Base-by-base conservation (phyloP, 1,140 invertebrate species). In the Homarus americanus region DNA sequence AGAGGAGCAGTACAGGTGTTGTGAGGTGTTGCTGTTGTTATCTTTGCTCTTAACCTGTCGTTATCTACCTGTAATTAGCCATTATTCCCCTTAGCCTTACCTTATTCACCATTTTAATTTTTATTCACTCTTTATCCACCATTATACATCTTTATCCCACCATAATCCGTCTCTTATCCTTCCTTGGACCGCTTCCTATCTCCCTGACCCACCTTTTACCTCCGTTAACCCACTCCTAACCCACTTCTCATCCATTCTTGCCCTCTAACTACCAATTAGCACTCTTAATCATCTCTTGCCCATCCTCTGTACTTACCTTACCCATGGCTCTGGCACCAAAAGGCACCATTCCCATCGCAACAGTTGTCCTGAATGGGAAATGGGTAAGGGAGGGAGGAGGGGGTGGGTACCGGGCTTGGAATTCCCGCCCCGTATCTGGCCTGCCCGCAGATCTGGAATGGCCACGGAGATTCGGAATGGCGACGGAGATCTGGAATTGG, bases 401-500 rank as follows among this genome's bases (percentile, higher is more conserved):
- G 66, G 85, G 32, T 53, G 10, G 36, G 76, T 38, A 83, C 36
- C 36, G 40, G 44, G 44, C 44, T 17, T 10, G 44, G 44, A 49
- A 49, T 20, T 28, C 15, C 5, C 17, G 32, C 84, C 72, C 28
- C 24, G 36, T 20, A 36, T 49, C 28, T 36, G 72, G 34, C 69
- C 34, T 40, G 85, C 41, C 44, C 53, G 73, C 53, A 53, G 53
- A 79, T 87, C 85, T 49, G 85, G 73, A 87, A 87, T 87, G 41
- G 85, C 85, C 85, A 78, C 73, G 73, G 20, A 66, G 53, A 78
- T 87, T n/a, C 73, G 85, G 73, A 87, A 87, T 87, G 41, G 85
- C 85, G 73, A 78, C 73, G 73, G 20, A 66, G 53, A 78, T 87
- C 86, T 88, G 86, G 86, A 88, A 88, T 82, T 88, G 86, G 53